Percentiles rank a stretch among this genome's conserved stretches.
Conservation (phyloP, 2,888 invertebrate species). For the Xylota segnis region DNA sequence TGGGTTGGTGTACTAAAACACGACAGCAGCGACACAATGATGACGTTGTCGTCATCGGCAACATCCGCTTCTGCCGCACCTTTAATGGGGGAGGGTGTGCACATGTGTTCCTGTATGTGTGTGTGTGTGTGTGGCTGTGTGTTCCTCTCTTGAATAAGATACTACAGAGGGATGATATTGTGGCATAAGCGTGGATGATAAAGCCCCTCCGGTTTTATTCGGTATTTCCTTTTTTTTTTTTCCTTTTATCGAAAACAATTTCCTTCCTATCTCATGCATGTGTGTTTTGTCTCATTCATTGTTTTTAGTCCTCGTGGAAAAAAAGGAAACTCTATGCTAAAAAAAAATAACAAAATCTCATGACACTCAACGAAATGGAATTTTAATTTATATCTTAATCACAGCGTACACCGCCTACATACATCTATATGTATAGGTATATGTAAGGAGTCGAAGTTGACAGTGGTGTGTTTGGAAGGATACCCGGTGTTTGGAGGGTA, state of each 20-base stretch:
- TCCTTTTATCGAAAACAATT: constrained; percentile 20
- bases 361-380: constrained; percentile 37
- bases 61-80: constrained; percentile 25
- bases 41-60: constrained; percentile 16
- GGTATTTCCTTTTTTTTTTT: constrained; percentile 9
- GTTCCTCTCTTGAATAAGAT: background rate
- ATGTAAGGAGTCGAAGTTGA: background rate
- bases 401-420: constrained; percentile 1
- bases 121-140: constrained; percentile 4
- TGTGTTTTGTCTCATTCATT: constrained; percentile 4
- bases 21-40: constrained; percentile 11
- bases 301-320: constrained; percentile 9
- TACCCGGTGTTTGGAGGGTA: constrained; percentile 1
- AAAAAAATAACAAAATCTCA: background rate
- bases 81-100: constrained; percentile 10
- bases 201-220: constrained; percentile 24
- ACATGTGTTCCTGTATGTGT: background rate
- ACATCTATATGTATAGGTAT: background rate
- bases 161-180: constrained; percentile 13
- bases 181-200: constrained; percentile 1
- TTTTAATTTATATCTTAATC: constrained; percentile 48
- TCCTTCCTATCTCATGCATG: constrained; percentile 24
- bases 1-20: constrained; percentile 12
- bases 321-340: constrained; percentile 11
- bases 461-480: constrained; percentile 5